These are phyloP conservation scores for Neomorphus geoffroyi DNA, from an alignment of 2,797 vertebrate species.

Conservation along the genomic window DNA sequence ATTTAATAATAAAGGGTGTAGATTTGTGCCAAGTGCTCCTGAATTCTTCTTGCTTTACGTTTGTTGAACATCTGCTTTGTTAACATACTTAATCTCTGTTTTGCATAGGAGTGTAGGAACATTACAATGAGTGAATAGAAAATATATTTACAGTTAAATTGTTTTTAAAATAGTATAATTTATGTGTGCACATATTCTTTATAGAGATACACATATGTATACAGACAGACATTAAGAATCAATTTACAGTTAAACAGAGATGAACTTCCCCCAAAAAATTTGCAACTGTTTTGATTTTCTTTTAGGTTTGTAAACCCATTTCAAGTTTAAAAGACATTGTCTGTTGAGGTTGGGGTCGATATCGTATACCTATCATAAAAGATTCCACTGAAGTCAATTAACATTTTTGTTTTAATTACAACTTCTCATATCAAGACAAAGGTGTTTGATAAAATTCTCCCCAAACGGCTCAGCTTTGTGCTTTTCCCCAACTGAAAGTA, in stretches of 20 bases:
- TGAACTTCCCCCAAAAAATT: rapidly evolving
- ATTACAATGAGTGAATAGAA: background rate
- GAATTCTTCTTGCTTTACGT: background rate
- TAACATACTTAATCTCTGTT: background rate
- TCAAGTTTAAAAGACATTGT: background rate
- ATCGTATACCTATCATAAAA: background rate
- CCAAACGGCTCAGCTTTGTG: background rate
- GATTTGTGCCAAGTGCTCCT: background rate
- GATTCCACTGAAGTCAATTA: background rate
- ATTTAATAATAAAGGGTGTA: background rate
- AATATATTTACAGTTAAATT: background rate
- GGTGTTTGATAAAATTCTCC: background rate
- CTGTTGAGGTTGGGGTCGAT: background rate
- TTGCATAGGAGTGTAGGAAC: background rate
- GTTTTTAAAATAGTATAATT: background rate
- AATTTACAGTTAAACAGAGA: background rate
- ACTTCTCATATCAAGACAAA: background rate
- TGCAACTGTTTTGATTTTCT: background rate
- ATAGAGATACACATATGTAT: background rate
- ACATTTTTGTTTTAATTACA: background rate
- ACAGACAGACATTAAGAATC: background rate
- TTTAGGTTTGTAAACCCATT: background rate
- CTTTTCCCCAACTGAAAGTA: background rate
- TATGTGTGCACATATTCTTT: background rate
- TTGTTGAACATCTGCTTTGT: background rate